Base-by-base conservation (phyloP, 2,888 invertebrate species). In the Phrixothrix hirtus region DNA sequence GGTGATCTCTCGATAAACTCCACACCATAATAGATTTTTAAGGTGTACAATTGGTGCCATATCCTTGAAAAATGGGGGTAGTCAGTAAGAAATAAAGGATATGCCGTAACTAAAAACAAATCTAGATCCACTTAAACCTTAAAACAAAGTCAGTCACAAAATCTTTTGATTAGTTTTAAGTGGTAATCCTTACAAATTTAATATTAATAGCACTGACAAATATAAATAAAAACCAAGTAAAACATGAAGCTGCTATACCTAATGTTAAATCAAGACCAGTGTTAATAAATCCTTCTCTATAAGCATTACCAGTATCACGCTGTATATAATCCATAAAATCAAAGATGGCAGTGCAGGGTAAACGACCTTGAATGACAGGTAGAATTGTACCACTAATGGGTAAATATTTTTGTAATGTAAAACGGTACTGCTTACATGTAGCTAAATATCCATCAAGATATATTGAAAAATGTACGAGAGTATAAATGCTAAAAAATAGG, bases 241-340 rank as follows among this genome's bases (percentile, higher is more conserved):
- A 58, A 44, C 63, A 88, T 0, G 86, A 79, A 0, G 82, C 73
- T 9, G 82, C 66, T 5, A 91, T 73, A 0, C 88, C 85, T 15
- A 89, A 66, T 47, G 85, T 84, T 41, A 90, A 76, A 7, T 86
- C 80, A 2, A 84, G 68, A 0, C 87, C 86, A 0, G 89, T 90
- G 67, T 91, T 87, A 29, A 91, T 89, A 57, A 81, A 81, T 6
- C 83, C 83, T 25, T 85, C 80, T 14, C 85, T 78, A 60, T 82
- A 82, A 58, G 84, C 82, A 38, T 82, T 83, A 0, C 82, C 78
- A 10, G 74, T 72, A 61, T 87, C 85, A 39, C 87, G 84, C 53
- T 88, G 87, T 51, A 91, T 76, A 64, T 88, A 92, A 70, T 92
- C 92, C 88, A 92, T 88, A 70, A 88, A 91, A 75, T 92, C 92